Evolutionary conservation across 2,113 vertebrate species (phyloP).

Genomic region (Delphinus delphis): DNA sequence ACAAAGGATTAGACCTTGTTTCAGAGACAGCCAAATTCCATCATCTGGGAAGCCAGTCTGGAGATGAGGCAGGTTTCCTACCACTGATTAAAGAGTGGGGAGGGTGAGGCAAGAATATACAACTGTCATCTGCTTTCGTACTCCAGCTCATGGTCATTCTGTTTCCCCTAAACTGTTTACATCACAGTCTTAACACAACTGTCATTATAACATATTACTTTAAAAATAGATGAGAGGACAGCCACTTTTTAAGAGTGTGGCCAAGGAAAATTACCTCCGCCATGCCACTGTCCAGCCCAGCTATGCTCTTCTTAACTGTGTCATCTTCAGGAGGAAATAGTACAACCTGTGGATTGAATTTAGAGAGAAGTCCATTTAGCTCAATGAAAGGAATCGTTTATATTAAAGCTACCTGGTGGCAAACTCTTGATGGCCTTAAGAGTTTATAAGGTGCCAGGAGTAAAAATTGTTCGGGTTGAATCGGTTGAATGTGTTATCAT

Average conservation of each 20-base stretch:
- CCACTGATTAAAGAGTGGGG: neutral
- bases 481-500: neutral
- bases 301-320: neutral
- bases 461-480: neutral
- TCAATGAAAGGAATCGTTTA: neutral
- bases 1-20: slow-evolving; percentile 21
- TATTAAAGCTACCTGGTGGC: neutral
- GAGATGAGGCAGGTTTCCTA: neutral
- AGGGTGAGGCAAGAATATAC: neutral
- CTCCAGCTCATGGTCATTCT: neutral
- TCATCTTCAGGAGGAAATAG: neutral
- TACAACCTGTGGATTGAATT: neutral
- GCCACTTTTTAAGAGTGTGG: neutral
- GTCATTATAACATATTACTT: neutral
- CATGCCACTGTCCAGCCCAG: neutral
- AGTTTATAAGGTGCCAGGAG: neutral
- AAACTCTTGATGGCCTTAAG: neutral
- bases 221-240: neutral
- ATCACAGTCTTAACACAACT: neutral
- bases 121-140: neutral
- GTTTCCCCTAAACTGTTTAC: neutral
- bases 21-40: neutral
- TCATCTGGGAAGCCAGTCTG: neutral
- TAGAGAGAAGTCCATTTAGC: neutral
- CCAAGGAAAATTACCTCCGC: neutral